These are phyloP conservation scores for Craterocephalus amniculus DNA, from an alignment of 2,797 vertebrate species.

Conservation along the genomic window DNA sequence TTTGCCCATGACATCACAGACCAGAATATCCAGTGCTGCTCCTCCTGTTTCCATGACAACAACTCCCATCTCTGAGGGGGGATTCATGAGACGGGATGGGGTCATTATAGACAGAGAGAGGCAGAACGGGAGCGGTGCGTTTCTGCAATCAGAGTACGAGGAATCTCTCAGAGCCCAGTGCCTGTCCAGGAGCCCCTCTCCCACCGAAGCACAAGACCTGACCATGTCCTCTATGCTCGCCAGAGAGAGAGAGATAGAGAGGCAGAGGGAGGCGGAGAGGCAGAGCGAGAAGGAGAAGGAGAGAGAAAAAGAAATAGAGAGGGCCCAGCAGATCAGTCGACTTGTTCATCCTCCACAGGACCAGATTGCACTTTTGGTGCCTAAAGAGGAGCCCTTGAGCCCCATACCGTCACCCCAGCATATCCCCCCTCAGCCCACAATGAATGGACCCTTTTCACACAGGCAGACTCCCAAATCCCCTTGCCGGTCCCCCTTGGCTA, in stretches of 20 bases:
- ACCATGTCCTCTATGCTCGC: slow-evolving; percentile 83
- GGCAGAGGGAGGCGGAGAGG: slow-evolving; percentile 65
- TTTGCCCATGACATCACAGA: slow-evolving; percentile 72
- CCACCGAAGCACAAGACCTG: slow-evolving; percentile 84
- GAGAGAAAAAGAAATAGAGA: slow-evolving; percentile 66
- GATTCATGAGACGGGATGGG: slow-evolving; percentile 72
- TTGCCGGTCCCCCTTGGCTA: slow-evolving; percentile 76
- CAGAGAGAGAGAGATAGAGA: slow-evolving; percentile 76
- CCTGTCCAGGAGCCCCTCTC: slow-evolving; percentile 77
- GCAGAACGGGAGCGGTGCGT: slow-evolving; percentile 61
- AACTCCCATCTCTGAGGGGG: slow-evolving; percentile 63
- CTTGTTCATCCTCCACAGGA: slow-evolving; percentile 66
- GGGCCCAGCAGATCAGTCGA: slow-evolving; percentile 69
- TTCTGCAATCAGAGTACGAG: slow-evolving; percentile 60
- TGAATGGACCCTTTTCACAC: slow-evolving; percentile 75
- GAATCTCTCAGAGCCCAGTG: slow-evolving; percentile 72
- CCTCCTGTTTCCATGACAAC: slow-evolving; percentile 76
- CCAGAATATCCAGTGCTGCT: slow-evolving; percentile 77
- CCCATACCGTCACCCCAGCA: slow-evolving; percentile 82
- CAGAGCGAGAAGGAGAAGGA: slow-evolving; percentile 64
- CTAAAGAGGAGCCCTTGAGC: slow-evolving; percentile 85
- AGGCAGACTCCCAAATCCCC: slow-evolving; percentile 80
- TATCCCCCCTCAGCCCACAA: slow-evolving; percentile 79
- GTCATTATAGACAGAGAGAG: slow-evolving; percentile 78
- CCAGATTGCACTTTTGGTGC: slow-evolving; percentile 78